These are phyloP conservation scores for Drymonia ruficornis DNA, from an alignment of 2,888 invertebrate species.

Conservation along the genomic window DNA sequence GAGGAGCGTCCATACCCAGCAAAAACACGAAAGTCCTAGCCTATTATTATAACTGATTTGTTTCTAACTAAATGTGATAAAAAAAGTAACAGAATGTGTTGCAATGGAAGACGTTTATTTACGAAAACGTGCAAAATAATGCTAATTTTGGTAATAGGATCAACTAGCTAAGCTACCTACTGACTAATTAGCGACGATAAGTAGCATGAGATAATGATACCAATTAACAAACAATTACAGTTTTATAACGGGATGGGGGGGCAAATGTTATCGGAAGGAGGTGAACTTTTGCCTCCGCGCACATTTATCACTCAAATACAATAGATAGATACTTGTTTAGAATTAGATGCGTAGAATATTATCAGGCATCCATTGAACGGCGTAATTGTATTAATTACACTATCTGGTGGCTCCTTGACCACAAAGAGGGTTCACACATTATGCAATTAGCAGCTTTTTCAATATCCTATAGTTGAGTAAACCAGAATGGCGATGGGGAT, in stretches of 20 bases:
- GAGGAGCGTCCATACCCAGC: too few species aligned
- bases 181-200: not conserved
- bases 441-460: not conserved
- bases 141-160: too few species aligned
- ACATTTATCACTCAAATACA: constrained; percentile 35
- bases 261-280: constrained; percentile 27
- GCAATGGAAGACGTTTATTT: too few species aligned
- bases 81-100: too few species aligned
- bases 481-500: too few species aligned
- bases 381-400: constrained; percentile 19
- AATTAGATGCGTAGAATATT: constrained; percentile 30
- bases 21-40: too few species aligned
- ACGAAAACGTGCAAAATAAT: too few species aligned
- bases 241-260: not conserved
- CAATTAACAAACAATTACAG: constrained; percentile 5
- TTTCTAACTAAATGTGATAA: too few species aligned
- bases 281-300: constrained; percentile 23
- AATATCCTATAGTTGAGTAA: too few species aligned
- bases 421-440: not conserved
- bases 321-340: constrained; percentile 7
- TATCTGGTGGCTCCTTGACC: not conserved
- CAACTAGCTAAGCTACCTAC: not conserved
- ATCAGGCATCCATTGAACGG: constrained; percentile 25
- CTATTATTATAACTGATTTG: too few species aligned
- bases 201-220: not conserved